Evolutionary conservation across 2,113 vertebrate genomes (phyloP).

Genomic region (Sus scrofa): T2T-Sscrofa CM000825.6:24010501-24011000

Average conservation of each 20-base stretch:
- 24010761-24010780: background rate
- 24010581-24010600: slow-evolving; percentile 47
- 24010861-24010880: too few species aligned
- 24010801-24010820: too few species aligned
- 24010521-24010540: slow-evolving; percentile 56
- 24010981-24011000: too few species aligned
- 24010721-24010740: background rate
- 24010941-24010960: too few species aligned
- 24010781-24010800: too few species aligned
- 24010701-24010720: background rate
- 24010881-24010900: too few species aligned
- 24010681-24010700: too few species aligned
- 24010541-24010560: slow-evolving; percentile 25
- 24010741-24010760: background rate
- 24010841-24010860: too few species aligned
- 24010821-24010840: too few species aligned
- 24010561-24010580: background rate
- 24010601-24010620: background rate
- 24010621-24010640: background rate
- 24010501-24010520: slow-evolving; percentile 33
- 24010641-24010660: background rate
- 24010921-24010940: too few species aligned
- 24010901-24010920: too few species aligned
- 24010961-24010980: too few species aligned
- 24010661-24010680: background rate